Base-by-base conservation (phyloP, 2,888 invertebrate species). In the Quadroppia sp. region DNA sequence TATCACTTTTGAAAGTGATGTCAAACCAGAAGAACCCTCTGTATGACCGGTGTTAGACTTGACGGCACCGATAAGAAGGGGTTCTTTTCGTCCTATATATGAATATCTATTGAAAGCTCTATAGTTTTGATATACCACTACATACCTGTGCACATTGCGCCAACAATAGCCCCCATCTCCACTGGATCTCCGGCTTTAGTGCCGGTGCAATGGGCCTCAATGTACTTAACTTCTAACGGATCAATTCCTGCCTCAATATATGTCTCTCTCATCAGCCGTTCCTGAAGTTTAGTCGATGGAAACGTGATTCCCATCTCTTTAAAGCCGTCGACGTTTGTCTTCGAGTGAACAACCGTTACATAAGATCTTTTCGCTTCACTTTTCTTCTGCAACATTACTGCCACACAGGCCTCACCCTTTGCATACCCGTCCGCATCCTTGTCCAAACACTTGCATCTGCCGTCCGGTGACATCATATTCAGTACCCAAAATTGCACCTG, bases 11-110 rank as follows among this genome's bases (percentile, higher is more conserved):
- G 92, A 92, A 77, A 97, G 85, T 0, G 94, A 90, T 81, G 94
- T 92, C 30, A 96, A 45, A 73, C 77, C 77, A 3, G 76, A 76
- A 0, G 75, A 64, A 2, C 76, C 74, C 84, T 98, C 98, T 4
- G 95, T 90, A 82, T 98, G 98, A 1, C 98, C 98, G 94, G 97
- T 96, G 84, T 97, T 98, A 28, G 95, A 95, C 83, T 98, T 98
- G 0, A 96, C 92, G 0, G 97, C 96, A n/a, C 98, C 98, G 80
- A 98, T 88, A 59, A 95, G 83, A 61, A 98, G 86, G 15, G 56
- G 9, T 95, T 94, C 77, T 88, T 88, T 82, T 89, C 88, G 25
- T 1, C 75, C 71, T 94, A 85, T 20, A 53, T 13, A 56, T 56
- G 23, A 53, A 20, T 9, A 20, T 45, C 15, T 17, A 45, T 36